Percentiles rank a stretch among this genome's conserved stretches.
phyloP scores from a whole-genome alignment of 2,797 vertebrate species.

The Centropyge bicolor region DNA sequence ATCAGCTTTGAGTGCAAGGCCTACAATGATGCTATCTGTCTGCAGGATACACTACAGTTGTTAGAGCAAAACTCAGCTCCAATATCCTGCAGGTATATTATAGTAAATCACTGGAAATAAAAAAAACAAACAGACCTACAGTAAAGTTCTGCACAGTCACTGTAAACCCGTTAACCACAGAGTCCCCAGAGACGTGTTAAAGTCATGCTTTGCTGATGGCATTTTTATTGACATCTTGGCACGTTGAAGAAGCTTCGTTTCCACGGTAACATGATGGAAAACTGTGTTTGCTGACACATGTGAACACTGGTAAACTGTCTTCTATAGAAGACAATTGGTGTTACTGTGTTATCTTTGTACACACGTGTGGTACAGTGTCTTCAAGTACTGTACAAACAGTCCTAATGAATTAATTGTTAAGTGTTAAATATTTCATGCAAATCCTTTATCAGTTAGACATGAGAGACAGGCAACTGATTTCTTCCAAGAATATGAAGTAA shows the following conservation, averaged over 20 bases:
- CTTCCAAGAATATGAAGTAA: constrained; percentile 10
- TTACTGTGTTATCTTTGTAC: constrained; percentile 11
- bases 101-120: constrained; percentile 10
- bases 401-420: constrained; percentile 25
- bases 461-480: constrained; percentile 11
- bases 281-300: constrained; percentile 15
- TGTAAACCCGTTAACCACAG: constrained; percentile 24
- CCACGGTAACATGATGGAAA: constrained; percentile 43
- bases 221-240: constrained; percentile 48
- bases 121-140: constrained; percentile 1
- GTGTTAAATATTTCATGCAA: constrained; percentile 22
- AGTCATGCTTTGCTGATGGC: constrained; percentile 30
- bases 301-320: constrained; percentile 2
- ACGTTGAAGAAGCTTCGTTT: constrained; percentile 51
- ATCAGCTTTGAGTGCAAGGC: not conserved
- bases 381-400: not conserved
- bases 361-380: not conserved
- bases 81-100: constrained; percentile 2
- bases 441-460: constrained; percentile 6
- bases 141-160: constrained; percentile 8
- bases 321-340: constrained; percentile 20
- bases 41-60: constrained; percentile 12
- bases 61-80: not conserved
- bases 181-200: constrained; percentile 19
- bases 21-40: not conserved